Evolutionary conservation across 2,797 vertebrate genomes (phyloP).

Genomic region (Sparidentex hasta): DNA sequence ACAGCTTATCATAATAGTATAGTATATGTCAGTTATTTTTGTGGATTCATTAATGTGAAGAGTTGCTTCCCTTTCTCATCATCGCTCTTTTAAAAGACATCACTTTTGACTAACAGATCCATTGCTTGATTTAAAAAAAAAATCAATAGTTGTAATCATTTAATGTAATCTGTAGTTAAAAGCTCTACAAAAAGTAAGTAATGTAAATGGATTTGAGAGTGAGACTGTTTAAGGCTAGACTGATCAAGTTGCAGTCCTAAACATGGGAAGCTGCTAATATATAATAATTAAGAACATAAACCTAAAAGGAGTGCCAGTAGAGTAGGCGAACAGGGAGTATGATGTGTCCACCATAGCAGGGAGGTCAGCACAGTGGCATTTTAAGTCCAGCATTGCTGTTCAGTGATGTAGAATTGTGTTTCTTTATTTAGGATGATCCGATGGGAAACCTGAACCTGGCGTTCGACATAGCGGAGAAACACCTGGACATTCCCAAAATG

Average conservation of each 20-base stretch:
- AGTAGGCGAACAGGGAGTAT: slow-evolving; percentile 38
- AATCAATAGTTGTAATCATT: not conserved
- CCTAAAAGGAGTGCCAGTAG: slow-evolving; percentile 13
- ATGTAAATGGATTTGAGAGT: not conserved
- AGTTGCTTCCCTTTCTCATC: not conserved
- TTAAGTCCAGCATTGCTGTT: slow-evolving; percentile 68
- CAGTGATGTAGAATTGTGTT: slow-evolving; percentile 68
- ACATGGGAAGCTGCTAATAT: not conserved
- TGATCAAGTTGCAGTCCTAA: not conserved
- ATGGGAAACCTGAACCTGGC: slow-evolving; percentile 98
- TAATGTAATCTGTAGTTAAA: not conserved
- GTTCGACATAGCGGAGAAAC: slow-evolving; percentile 98
- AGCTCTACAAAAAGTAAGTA: not conserved
- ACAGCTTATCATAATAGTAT: not conserved
- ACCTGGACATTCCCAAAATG: slow-evolving; percentile 99
- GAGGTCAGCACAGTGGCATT: slow-evolving; percentile 65
- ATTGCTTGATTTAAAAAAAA: not conserved
- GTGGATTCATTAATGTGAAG: slow-evolving; percentile 1
- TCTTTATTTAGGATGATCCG: slow-evolving; percentile 93
- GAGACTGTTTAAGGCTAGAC: not conserved
- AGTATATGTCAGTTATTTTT: not conserved
- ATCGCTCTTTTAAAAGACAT: not conserved
- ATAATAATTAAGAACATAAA: not conserved
- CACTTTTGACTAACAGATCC: not conserved
- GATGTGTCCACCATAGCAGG: slow-evolving; percentile 56